phyloP scores from a whole-genome alignment of 2,113 vertebrate genomes.

The Gnathonemus longibarbis region DNA sequence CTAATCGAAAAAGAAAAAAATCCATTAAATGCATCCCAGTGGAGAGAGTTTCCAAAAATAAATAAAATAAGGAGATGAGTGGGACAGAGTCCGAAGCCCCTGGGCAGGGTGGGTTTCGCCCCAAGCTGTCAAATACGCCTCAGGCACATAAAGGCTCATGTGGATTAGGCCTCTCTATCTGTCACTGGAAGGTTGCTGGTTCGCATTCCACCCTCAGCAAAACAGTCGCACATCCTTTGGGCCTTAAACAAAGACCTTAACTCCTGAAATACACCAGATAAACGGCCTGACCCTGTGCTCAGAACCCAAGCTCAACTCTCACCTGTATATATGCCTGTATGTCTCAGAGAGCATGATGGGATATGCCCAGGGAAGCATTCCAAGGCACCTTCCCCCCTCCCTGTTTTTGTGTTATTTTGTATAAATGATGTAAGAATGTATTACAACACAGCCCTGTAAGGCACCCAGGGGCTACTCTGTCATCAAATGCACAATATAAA shows the following conservation, averaged over 20 bases:
- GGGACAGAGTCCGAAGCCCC: constrained; percentile 34
- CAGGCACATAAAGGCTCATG: background rate
- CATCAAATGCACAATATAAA: background rate
- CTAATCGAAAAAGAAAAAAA: constrained; percentile 51
- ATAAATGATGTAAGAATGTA: background rate
- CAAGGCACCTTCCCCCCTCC: background rate
- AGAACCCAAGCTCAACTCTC: background rate
- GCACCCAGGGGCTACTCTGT: background rate
- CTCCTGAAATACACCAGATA: background rate
- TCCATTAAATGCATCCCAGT: constrained; percentile 65
- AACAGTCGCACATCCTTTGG: background rate
- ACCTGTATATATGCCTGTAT: background rate
- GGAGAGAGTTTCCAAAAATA: constrained; percentile 60
- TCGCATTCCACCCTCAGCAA: background rate
- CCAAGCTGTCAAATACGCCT: background rate
- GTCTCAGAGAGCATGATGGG: background rate
- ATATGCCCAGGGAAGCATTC: background rate
- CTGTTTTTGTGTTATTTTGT: background rate
- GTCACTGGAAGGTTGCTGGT: background rate
- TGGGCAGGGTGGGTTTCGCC: constrained; percentile 22
- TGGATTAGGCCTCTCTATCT: background rate
- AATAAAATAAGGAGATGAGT: constrained; percentile 41
- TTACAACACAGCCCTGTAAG: background rate
- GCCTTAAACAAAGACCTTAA: background rate
- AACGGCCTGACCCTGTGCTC: background rate